Percentiles rank a stretch among this genome's conserved stretches.
phyloP scores from a whole-genome alignment of 2,888 invertebrate genomes.

The Eilema sororculum region DNA sequence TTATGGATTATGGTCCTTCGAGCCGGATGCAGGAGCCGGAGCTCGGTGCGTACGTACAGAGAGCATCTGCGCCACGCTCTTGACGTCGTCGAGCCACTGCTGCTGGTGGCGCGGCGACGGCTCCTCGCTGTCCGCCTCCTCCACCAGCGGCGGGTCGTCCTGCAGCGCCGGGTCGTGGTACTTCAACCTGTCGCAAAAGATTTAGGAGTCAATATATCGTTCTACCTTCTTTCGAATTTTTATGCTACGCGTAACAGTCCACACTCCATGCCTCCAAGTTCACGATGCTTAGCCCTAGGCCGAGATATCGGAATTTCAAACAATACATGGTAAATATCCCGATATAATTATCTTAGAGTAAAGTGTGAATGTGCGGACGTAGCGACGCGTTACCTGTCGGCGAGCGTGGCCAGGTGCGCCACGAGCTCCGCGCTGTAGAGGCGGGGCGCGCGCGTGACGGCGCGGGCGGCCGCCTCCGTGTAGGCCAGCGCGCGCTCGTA shows the following conservation, averaged over 20 bases:
- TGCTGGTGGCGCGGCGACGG: constrained; percentile 68
- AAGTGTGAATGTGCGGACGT: too few species aligned
- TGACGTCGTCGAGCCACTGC: constrained; percentile 72
- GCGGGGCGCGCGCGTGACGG: constrained; percentile 87
- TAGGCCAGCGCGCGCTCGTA: constrained; percentile 94
- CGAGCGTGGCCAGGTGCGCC: constrained; percentile 79
- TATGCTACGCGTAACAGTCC: too few species aligned
- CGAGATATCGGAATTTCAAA: too few species aligned
- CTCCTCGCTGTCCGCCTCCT: constrained; percentile 65
- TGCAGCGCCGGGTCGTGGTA: constrained; percentile 88
- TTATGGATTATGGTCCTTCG: not conserved
- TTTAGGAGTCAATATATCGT: too few species aligned
- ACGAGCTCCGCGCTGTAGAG: constrained; percentile 76
- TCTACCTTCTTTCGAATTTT: too few species aligned
- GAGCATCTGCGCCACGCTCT: constrained; percentile 54
- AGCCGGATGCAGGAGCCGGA: not conserved
- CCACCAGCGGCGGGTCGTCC: constrained; percentile 61
- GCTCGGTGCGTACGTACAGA: constrained; percentile 43
- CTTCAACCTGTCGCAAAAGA: constrained; percentile 67
- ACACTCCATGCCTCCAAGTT: too few species aligned
- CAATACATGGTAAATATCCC: too few species aligned
- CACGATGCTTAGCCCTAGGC: too few species aligned
- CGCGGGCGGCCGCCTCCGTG: constrained; percentile 92
- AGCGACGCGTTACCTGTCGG: constrained; percentile 63
- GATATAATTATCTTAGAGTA: too few species aligned